Conservation (phyloP, 2,888 invertebrate species). For the Monoplex corrugatus region DNA sequence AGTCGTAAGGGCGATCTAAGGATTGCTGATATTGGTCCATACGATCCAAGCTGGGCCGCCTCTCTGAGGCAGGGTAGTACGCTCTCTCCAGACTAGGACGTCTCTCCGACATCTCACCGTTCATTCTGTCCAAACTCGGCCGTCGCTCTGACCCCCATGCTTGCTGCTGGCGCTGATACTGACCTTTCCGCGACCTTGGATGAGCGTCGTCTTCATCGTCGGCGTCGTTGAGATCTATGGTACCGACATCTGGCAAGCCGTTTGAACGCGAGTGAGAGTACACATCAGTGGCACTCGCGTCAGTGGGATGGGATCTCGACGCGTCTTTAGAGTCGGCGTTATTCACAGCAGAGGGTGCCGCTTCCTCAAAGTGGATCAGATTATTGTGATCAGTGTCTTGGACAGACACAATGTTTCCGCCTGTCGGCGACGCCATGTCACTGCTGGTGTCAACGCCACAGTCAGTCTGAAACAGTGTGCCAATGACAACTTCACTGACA, state of each 20-base stretch:
- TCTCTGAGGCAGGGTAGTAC: background rate
- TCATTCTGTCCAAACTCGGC: conserved; percentile 29
- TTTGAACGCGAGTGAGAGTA: background rate
- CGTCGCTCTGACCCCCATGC: conserved; percentile 19
- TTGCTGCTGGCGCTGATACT: background rate
- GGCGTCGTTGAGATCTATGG: background rate
- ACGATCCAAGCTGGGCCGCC: background rate
- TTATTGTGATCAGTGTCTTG: background rate
- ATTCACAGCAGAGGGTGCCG: background rate
- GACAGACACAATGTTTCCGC: background rate
- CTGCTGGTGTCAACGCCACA: background rate
- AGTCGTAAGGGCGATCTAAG: background rate
- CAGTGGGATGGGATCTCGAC: background rate
- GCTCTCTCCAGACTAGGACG: background rate
- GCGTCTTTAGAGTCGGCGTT: background rate
- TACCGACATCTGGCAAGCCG: background rate
- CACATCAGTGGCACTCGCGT: background rate
- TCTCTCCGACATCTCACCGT: background rate
- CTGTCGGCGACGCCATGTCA: background rate
- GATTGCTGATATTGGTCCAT: background rate
- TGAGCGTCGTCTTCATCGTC: conserved; percentile 11
- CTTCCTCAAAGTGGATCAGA: background rate
- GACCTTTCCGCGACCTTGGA: conserved; percentile 35
- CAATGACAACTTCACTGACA: no score
- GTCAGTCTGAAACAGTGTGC: conserved; percentile 3